Conservation (phyloP, 2,113 vertebrate species). For the Macheiramphus alcinus region DNA sequence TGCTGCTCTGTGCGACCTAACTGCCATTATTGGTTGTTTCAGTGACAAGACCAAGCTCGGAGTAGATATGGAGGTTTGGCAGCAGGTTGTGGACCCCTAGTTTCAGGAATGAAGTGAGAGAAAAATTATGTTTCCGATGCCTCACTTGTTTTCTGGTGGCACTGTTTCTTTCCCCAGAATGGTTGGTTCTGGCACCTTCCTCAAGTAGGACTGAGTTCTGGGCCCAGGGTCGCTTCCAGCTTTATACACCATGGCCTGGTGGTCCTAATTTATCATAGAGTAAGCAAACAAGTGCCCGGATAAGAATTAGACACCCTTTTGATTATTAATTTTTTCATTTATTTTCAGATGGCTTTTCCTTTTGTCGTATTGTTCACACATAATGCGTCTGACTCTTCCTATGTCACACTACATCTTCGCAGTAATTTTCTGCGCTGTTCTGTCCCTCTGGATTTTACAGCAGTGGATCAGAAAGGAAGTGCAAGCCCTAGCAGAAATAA, state of each 20-base stretch:
- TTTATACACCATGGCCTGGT: neutral
- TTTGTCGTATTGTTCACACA: conserved; percentile 61
- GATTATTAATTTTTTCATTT: conserved; percentile 60
- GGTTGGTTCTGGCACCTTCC: neutral
- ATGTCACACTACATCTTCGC: conserved; percentile 62
- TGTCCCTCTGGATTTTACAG: conserved; percentile 68
- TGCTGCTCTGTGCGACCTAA: neutral
- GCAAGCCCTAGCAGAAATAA: conserved; percentile 64
- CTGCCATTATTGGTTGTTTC: neutral
- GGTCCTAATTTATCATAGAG: neutral
- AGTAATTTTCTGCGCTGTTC: conserved; percentile 53
- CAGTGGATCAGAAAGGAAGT: conserved; percentile 62
- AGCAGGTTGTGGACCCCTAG: neutral
- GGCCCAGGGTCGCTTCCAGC: neutral
- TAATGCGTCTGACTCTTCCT: conserved; percentile 56
- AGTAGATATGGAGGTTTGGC: neutral
- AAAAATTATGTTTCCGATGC: accelerated
- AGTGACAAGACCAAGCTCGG: neutral
- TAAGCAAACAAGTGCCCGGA: conserved; percentile 7
- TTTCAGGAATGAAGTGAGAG: neutral
- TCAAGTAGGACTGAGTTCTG: neutral
- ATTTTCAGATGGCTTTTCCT: conserved; percentile 43
- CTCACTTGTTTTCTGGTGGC: neutral
- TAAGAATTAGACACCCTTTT: conserved; percentile 47
- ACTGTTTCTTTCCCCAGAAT: neutral